Base-by-base conservation (phyloP, 1,140 invertebrate genomes). In the Phthorimaea operculella region DNA sequence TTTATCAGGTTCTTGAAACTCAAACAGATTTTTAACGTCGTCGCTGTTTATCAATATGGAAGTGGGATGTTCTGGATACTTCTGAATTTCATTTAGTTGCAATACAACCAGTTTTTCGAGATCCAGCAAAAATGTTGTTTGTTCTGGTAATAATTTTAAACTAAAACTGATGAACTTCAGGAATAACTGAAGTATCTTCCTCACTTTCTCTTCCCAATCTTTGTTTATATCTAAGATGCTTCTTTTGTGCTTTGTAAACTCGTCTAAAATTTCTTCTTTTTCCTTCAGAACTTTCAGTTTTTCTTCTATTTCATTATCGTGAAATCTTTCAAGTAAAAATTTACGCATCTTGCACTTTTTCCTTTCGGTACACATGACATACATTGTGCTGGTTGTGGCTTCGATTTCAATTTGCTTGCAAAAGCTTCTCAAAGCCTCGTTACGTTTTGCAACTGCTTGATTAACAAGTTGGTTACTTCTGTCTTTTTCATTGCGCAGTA, bases 121-220 rank as follows among this genome's bases (percentile, higher is more conserved):
- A 48, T 85, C 70, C 21, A 85, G 57, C 39, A 85, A 66, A 62
- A 85, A 85, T 3, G 70, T 72, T 21, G 76, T 59, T 65, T 85
- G 82, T 68, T 85, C 79, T 33, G 82, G 82, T 54, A 85, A 57
- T 33, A 85, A 50, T 54, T 81, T 76, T 17, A 85, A 56, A 53
- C 72, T 72, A 57, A 78, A 85, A 62, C 76, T 76, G 11, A 82
- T 72, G 62, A 84, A 84, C 60, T 83, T 85, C 28, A 82, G 51
- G 62, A 83, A 83, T 39, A 85, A 50, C 28, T 73, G 63, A 5
- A 82, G 52, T 28, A 83, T 62, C 65, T 82, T 85, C 52, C 66
- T 71, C 34, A 81, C 74, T 66, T 80, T 80, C 14, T 69, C 65
- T 64, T 81, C 72, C 79, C 79, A 85, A 15, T 76, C 60, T 45